phyloP scores from a whole-genome alignment of 2,113 vertebrate species.

The Hyla sarda region DNA sequence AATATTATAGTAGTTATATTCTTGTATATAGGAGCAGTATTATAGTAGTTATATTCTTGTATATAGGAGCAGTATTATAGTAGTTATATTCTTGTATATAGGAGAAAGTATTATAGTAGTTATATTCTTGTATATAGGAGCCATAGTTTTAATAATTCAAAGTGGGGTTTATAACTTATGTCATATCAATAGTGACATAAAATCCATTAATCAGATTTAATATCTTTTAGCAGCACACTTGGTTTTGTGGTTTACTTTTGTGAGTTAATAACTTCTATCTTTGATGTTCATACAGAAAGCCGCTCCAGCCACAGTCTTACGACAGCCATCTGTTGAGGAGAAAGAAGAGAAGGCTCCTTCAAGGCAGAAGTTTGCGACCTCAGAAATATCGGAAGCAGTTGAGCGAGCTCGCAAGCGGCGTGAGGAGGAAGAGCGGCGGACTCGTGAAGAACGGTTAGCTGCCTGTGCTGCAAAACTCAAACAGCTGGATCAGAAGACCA shows the following conservation, averaged over 20 bases:
- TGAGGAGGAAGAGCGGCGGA: conserved; percentile 92
- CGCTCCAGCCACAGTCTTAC: conserved; percentile 56
- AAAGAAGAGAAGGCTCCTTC: conserved; percentile 86
- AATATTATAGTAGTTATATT: too few relatives aligned
- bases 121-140: too few relatives aligned
- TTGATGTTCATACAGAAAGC: conserved; percentile 74
- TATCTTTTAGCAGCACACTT: too few relatives aligned
- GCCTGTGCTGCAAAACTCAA: conserved; percentile 97
- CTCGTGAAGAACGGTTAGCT: conserved; percentile 90
- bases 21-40: too few relatives aligned
- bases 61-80: too few relatives aligned
- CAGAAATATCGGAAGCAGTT: conserved; percentile 91
- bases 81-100: too few relatives aligned
- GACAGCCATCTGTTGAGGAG: conserved; percentile 80
- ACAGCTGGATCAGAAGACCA: conserved; percentile 92
- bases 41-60: too few relatives aligned
- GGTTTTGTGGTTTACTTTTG: not conserved
- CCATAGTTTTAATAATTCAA: too few relatives aligned
- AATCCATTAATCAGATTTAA: too few relatives aligned
- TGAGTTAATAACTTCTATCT: not conserved
- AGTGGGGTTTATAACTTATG: too few relatives aligned
- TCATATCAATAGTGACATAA: too few relatives aligned
- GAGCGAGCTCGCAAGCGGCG: conserved; percentile 89
- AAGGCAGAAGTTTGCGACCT: conserved; percentile 87
- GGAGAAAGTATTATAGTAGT: too few relatives aligned